Conservation (phyloP, 2,797 vertebrate species). For the Chrosomus eos region DNA sequence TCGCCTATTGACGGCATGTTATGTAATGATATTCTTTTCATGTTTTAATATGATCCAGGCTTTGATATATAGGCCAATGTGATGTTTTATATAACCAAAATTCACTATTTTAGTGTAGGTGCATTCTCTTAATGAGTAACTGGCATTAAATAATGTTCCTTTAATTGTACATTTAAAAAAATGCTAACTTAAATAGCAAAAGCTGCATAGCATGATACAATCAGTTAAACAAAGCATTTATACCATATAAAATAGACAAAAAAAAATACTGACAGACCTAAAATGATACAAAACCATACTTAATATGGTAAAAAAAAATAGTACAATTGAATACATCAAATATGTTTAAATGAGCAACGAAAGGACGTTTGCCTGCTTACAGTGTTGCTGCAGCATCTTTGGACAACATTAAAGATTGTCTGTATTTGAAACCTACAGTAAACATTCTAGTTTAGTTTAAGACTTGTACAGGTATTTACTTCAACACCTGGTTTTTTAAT, state of each 20-base stretch:
- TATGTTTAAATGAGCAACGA: background rate
- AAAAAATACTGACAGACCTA: background rate
- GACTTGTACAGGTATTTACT: background rate
- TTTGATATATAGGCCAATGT: background rate
- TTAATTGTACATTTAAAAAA: slow-evolving; percentile 11
- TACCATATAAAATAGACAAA: slow-evolving; percentile 4
- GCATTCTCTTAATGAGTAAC: background rate
- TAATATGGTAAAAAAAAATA: slow-evolving; percentile 2
- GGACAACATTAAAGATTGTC: background rate
- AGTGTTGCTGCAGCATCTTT: background rate
- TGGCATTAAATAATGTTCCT: background rate
- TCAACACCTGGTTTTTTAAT: background rate
- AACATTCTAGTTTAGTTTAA: background rate
- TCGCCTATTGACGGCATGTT: background rate
- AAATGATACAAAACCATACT: background rate
- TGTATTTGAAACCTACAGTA: background rate
- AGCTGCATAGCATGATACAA: slow-evolving; percentile 11
- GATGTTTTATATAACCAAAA: background rate
- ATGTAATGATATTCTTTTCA: background rate
- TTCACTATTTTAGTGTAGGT: background rate
- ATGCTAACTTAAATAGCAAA: slow-evolving; percentile 1
- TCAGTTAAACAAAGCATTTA: slow-evolving; percentile 14
- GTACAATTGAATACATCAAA: background rate
- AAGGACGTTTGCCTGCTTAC: background rate
- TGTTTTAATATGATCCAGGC: background rate